phyloP scores from a whole-genome alignment of 2,888 invertebrate genomes.

The Spodoptera exigua region DNA sequence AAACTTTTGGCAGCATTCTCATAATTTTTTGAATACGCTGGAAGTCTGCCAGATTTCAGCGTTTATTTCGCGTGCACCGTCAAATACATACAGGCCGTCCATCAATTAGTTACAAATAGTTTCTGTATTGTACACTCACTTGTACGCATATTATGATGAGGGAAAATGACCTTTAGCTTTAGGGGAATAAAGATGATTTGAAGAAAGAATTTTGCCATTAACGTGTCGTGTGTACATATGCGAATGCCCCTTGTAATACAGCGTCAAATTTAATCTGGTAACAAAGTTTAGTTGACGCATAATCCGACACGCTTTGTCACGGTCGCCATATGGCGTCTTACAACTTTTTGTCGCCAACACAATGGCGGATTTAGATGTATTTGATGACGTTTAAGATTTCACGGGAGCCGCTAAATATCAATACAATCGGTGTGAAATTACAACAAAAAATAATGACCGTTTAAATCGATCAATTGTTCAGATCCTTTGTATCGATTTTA shows the following conservation, averaged over 20 bases:
- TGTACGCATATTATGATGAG: too few species aligned
- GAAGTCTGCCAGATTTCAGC: conserved; percentile 47
- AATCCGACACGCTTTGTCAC: conserved; percentile 78
- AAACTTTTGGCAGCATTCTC: conserved; percentile 50
- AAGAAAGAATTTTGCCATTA: too few species aligned
- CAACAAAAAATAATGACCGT: conserved; percentile 70
- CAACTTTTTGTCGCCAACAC: conserved; percentile 74
- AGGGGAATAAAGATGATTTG: too few species aligned
- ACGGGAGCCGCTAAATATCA: conserved; percentile 67
- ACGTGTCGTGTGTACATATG: conserved; percentile 47
- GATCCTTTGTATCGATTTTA: conserved; percentile 52
- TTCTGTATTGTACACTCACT: conserved; percentile 47
- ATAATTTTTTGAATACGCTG: conserved; percentile 46
- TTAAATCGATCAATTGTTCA: conserved; percentile 69
- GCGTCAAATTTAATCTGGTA: conserved; percentile 77
- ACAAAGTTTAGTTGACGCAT: conserved; percentile 65
- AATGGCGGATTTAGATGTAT: conserved; percentile 77
- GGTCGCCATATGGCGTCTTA: conserved; percentile 84
- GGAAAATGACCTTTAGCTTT: too few species aligned
- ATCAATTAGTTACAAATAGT: conserved; percentile 76
- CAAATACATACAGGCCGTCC: conserved; percentile 62
- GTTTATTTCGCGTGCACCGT: conserved; percentile 48
- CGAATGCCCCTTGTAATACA: conserved; percentile 53
- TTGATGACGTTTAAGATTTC: conserved; percentile 81
- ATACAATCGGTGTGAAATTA: conserved; percentile 80